Base-by-base conservation (phyloP, 2,888 invertebrate genomes). In the Drosophila lacicola region DNA sequence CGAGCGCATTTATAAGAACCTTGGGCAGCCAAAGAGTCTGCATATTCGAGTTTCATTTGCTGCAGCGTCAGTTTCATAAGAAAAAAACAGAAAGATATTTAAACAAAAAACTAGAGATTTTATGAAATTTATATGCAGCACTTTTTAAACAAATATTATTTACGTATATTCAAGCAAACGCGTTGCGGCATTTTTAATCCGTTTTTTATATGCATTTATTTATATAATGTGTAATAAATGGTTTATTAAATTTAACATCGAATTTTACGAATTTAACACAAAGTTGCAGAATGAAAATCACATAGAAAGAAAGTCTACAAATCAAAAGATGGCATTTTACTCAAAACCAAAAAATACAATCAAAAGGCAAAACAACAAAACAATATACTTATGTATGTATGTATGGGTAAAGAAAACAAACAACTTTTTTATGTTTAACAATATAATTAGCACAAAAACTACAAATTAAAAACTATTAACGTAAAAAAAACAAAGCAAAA, bases 221-320 rank as follows among this genome's bases (percentile, higher is more conserved):
- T 89, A 64, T 65, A 41, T 33, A 72, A 83, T 80, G 74, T 77
- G 73, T 75, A 76, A 80, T 70, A 77, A 85, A 89, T 89, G 88
- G 89, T 90, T 85, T 85, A 82, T 90, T 90, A 73, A 80, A 88
- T 90, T 87, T 77, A 85, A 90, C 90, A 90, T 90, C 90, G 90
- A 91, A 90, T 90, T 90, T 88, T 86, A 90, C 90, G 90, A 90
- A 90, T 90, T 90, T 90, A 46, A 58, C 53, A 57, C 64, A 60
- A 64, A 61, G 65, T 78, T 69, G 74, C 70, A 68, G 73, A 61
- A 46, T 36, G 50, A 67, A 37, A 77, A 54, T 57, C 66, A 60
- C 53, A 70, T 29, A 54, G 39, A 58, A 67, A 67, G 54, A 67
- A 79, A 66, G 50, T 61, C 63, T 66, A 64, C 68, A 78, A 89